Conservation (phyloP, 2,797 vertebrate genomes). For the Erpetoichthys calabaricus region DNA sequence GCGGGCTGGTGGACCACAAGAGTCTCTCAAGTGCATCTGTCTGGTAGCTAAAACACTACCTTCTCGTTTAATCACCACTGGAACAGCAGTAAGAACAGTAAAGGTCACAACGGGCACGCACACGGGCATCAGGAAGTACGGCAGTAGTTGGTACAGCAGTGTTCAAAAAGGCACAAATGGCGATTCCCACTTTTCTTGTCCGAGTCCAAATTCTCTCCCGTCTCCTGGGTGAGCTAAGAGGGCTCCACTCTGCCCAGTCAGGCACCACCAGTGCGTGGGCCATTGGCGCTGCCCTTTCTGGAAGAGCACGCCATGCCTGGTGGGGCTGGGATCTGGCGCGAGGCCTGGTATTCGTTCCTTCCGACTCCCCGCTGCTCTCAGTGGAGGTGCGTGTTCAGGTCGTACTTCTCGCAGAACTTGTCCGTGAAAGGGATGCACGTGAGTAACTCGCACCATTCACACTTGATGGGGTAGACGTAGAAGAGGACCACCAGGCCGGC, state of each 20-base stretch:
- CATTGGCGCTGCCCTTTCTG: not conserved
- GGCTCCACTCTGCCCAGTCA: constrained; percentile 14
- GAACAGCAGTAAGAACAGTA: constrained; percentile 68
- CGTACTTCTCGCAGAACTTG: constrained; percentile 98
- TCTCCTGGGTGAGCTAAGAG: constrained; percentile 9
- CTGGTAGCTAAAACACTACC: constrained; percentile 96
- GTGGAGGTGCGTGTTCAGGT: constrained; percentile 92
- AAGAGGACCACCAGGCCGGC: constrained; percentile 87
- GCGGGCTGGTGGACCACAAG: too few species aligned
- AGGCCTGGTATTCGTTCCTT: not conserved
- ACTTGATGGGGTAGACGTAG: constrained; percentile 87
- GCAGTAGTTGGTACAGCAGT: constrained; percentile 69
- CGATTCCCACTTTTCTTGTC: constrained; percentile 18
- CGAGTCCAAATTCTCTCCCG: constrained; percentile 16
- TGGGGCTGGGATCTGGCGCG: not conserved
- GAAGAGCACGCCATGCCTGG: not conserved
- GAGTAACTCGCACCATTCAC: constrained; percentile 90
- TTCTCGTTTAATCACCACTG: constrained; percentile 64
- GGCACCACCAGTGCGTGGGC: constrained; percentile 27
- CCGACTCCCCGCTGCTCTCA: constrained; percentile 35
- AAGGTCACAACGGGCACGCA: constrained; percentile 38
- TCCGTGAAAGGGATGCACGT: constrained; percentile 98
- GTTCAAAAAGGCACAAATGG: constrained; percentile 77
- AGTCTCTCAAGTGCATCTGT: constrained; percentile 22
- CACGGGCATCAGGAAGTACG: constrained; percentile 40